phyloP scores from a whole-genome alignment of 2,797 vertebrate genomes.

The Tinamus major region DNA sequence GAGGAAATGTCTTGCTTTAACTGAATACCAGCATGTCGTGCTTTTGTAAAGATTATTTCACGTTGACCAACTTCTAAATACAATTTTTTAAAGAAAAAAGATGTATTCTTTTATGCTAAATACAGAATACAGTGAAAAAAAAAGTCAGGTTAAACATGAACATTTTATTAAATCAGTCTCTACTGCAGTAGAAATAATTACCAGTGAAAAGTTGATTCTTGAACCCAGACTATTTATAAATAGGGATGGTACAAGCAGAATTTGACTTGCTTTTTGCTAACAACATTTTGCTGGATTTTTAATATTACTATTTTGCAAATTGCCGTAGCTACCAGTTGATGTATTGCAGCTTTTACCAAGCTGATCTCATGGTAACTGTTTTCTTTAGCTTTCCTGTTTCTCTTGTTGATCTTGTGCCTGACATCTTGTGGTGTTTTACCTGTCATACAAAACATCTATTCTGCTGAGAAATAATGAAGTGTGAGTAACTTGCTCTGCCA shows the following conservation, averaged over 20 bases:
- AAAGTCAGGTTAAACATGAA: not conserved
- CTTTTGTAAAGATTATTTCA: not conserved
- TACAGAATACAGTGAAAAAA: not conserved
- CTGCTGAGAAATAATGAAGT: not conserved
- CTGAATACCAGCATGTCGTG: not conserved
- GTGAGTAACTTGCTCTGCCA: not conserved
- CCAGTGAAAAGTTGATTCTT: not conserved
- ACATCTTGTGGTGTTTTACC: not conserved
- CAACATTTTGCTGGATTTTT: not conserved
- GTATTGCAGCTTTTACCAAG: not conserved
- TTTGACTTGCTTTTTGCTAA: not conserved
- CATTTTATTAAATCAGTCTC: not conserved
- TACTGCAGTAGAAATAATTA: not conserved
- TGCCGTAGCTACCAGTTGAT: not conserved
- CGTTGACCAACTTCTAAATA: not conserved
- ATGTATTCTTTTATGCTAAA: not conserved
- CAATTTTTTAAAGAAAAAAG: not conserved
- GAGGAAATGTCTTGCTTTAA: slow-evolving; percentile 28
- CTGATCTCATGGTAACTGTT: not conserved
- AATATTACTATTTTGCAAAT: not conserved
- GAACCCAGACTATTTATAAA: not conserved
- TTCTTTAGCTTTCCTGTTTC: not conserved
- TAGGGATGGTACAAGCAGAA: not conserved
- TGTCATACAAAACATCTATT: not conserved
- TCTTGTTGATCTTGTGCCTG: slow-evolving; percentile 18